These are phyloP conservation scores for Embiotoca jacksoni DNA, from an alignment of 2,113 vertebrate species.

Conservation along the genomic window DNA sequence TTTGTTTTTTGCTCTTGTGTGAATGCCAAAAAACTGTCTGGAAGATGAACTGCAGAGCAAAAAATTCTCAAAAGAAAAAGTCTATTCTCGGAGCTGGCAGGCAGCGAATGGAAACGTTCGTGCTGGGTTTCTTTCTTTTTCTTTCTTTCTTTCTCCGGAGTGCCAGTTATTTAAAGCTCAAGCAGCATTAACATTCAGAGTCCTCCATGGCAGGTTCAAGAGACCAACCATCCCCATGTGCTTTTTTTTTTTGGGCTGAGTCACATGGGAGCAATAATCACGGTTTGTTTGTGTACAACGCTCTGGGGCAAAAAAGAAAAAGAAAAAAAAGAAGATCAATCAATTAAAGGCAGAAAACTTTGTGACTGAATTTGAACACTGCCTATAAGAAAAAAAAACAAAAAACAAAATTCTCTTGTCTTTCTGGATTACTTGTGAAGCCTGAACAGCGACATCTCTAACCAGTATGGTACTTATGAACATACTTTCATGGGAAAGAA, in stretches of 20 bases:
- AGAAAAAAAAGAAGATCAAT: no score
- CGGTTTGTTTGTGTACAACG: not conserved
- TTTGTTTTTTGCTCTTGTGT: slow-evolving; percentile 10
- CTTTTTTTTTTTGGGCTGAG: not conserved
- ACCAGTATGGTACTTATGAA: not conserved
- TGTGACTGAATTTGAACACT: no score
- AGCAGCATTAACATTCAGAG: slow-evolving; percentile 1
- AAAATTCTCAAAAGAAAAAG: slow-evolving; percentile 36
- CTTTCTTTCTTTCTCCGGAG: slow-evolving; percentile 32
- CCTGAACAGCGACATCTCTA: slow-evolving; percentile 11
- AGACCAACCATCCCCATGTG: not conserved
- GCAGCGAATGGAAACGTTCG: slow-evolving; percentile 48
- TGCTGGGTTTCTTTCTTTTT: slow-evolving; percentile 21
- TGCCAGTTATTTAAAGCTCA: slow-evolving; percentile 54
- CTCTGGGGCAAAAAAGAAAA: not conserved
- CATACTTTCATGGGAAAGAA: slow-evolving; percentile 21
- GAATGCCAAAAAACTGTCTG: slow-evolving; percentile 45
- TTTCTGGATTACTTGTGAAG: not conserved
- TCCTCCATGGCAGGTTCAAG: slow-evolving; percentile 5
- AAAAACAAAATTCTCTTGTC: no score
- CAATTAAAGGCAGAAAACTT: no score
- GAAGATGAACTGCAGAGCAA: slow-evolving; percentile 22
- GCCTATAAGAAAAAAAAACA: no score
- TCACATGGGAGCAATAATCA: slow-evolving; percentile 1
- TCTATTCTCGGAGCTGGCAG: slow-evolving; percentile 58